Conservation (phyloP, 2,888 invertebrate species). For the Pristionchus maxplancki region DNA sequence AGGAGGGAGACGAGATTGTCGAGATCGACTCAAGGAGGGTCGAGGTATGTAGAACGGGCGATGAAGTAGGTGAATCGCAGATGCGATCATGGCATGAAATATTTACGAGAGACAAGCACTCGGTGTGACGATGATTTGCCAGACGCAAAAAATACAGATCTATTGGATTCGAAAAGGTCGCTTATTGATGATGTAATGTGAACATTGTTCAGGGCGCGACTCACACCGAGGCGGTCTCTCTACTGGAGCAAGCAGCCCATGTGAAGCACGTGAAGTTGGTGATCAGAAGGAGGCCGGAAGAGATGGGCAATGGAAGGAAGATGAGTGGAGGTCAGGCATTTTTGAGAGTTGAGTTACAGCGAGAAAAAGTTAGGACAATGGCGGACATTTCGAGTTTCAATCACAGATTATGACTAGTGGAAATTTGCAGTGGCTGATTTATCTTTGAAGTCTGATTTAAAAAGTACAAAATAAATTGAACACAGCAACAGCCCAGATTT, state of each 20-base stretch:
- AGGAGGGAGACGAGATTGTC: slow-evolving; percentile 91
- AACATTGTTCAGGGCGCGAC: slow-evolving; percentile 83
- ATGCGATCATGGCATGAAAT: too few species aligned
- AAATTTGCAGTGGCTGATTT: not conserved
- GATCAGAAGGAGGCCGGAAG: slow-evolving; percentile 82
- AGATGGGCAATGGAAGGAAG: slow-evolving; percentile 53
- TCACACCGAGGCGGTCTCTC: slow-evolving; percentile 92
- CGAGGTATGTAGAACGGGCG: slow-evolving; percentile 50
- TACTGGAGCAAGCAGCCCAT: slow-evolving; percentile 91
- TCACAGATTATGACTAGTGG: not conserved
- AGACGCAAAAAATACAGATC: too few species aligned
- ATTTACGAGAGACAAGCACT: too few species aligned
- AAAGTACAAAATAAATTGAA: too few species aligned
- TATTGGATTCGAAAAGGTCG: not conserved
- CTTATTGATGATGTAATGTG: not conserved
- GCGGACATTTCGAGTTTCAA: not conserved
- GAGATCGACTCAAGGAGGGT: slow-evolving; percentile 89
- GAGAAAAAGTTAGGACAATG: too few species aligned
- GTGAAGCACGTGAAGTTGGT: slow-evolving; percentile 90
- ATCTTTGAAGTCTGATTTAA: not conserved
- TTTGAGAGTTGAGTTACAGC: too few species aligned
- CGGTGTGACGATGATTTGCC: too few species aligned
- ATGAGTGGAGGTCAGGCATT: slow-evolving; percentile 95
- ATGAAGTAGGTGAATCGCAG: slow-evolving; percentile 23
- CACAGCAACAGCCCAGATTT: too few species aligned